Conservation (phyloP, 2,888 invertebrate species). For the Acleris emargana region DNA sequence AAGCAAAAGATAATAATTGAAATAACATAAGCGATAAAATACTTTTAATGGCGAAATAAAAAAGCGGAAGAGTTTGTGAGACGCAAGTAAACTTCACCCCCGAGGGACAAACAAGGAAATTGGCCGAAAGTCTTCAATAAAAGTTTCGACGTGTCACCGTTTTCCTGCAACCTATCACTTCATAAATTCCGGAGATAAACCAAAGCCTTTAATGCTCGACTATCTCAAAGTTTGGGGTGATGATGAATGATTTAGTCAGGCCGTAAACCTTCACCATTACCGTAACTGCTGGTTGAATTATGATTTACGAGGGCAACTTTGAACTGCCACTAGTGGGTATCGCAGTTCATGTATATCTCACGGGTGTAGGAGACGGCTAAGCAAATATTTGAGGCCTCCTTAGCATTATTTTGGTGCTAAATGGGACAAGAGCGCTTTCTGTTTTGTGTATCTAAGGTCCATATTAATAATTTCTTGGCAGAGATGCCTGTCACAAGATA, state of each 20-base stretch:
- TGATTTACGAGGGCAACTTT: slow-evolving; percentile 60
- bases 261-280: slow-evolving; percentile 51
- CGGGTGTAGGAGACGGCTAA: slow-evolving; percentile 7
- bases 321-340: slow-evolving; percentile 43
- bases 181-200: slow-evolving; percentile 27
- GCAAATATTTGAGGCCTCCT: slow-evolving; percentile 24
- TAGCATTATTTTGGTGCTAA: slow-evolving; percentile 15
- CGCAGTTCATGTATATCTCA: slow-evolving; percentile 22
- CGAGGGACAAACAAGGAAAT: background rate
- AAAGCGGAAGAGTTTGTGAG: background rate
- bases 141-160: slow-evolving; percentile 8
- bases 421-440: slow-evolving; percentile 15
- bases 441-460: background rate
- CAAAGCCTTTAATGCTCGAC: slow-evolving; percentile 28
- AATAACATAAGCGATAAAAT: too few relatives aligned
- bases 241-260: slow-evolving; percentile 41
- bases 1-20: too few relatives aligned
- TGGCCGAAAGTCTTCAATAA: background rate
- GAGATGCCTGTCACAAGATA: too few relatives aligned
- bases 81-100: background rate
- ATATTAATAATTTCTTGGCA: too few relatives aligned
- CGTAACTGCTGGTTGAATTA: slow-evolving; percentile 51
- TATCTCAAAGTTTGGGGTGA: slow-evolving; percentile 34
- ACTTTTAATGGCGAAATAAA: background rate
- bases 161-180: slow-evolving; percentile 23